A percentile compares a stretch with the other conserved stretches of the same genome.
These are phyloP conservation scores for Drosophila fulvimacula DNA, from an alignment of 2,888 invertebrate species.

Conservation along the genomic window DNA sequence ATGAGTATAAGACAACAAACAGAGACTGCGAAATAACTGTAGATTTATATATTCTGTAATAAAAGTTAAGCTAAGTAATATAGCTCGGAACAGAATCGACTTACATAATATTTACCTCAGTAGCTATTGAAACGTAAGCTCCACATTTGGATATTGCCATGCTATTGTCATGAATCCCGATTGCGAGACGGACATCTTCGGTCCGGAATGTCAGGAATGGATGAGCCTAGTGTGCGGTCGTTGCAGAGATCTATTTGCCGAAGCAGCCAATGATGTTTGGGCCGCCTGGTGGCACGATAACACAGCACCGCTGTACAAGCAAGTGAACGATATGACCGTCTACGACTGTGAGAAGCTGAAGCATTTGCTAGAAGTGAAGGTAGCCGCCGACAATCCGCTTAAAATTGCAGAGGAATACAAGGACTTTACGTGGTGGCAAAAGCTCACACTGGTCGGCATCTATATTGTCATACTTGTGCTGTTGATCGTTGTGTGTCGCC, in stretches of 20 bases:
- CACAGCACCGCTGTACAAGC: conserved; percentile 42
- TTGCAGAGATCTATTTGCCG: conserved; percentile 3
- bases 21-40: too few species aligned
- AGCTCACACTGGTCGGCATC: conserved; percentile 14
- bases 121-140: conserved; percentile 2
- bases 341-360: conserved; percentile 60
- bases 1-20: too few species aligned
- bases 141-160: background rate
- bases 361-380: conserved; percentile 36
- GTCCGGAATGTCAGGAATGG: background rate
- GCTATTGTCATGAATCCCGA: background rate
- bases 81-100: background rate
- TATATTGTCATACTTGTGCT: conserved; percentile 26
- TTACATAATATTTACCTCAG: background rate
- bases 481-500: conserved; percentile 15
- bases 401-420: background rate
- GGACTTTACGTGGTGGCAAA: conserved; percentile 47
- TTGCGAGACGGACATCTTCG: background rate
- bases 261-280: background rate
- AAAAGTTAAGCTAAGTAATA: background rate
- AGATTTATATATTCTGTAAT: too few species aligned
- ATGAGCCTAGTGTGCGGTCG: background rate
- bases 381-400: background rate
- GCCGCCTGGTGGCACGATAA: conserved; percentile 7
- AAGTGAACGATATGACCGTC: conserved; percentile 53